Percentiles rank a stretch among this genome's conserved stretches.
Conservation (phyloP, 2,888 invertebrate genomes). For the Rhopalosiphum nymphaeae region DNA sequence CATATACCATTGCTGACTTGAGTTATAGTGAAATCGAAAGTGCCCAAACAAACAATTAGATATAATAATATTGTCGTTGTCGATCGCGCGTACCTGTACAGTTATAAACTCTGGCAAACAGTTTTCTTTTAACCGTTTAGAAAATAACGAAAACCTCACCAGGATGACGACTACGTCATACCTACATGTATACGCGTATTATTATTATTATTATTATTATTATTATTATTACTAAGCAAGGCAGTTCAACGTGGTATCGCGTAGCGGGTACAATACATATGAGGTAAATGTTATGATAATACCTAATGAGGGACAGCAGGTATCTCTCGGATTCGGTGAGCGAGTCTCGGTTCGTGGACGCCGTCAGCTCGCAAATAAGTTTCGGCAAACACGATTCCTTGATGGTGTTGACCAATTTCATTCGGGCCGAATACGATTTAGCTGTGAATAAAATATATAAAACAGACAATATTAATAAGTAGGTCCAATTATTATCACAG, state of each 20-base stretch:
- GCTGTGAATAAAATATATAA: conserved; percentile 69
- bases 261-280: conserved; percentile 51
- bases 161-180: background rate
- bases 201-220: no score
- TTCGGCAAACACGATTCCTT: conserved; percentile 78
- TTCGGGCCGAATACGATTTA: conserved; percentile 70
- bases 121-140: background rate
- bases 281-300: conserved; percentile 66
- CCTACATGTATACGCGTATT: no score
- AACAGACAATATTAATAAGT: conserved; percentile 4
- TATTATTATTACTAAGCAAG: background rate
- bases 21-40: background rate
- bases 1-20: background rate
- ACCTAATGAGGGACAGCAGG: conserved; percentile 76
- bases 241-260: background rate
- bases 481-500: background rate
- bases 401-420: conserved; percentile 73
- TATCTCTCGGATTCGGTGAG: conserved; percentile 76
- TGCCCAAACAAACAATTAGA: background rate
- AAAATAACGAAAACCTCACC: background rate
- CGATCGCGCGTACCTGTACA: background rate
- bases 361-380: conserved; percentile 77
- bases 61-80: background rate
- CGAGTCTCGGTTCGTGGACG: conserved; percentile 75
- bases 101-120: background rate